A percentile compares a stretch with the other conserved stretches of the same genome.
Evolutionary conservation across 2,888 invertebrate genomes (phyloP).

Genomic region (Lobophora halterata): DNA sequence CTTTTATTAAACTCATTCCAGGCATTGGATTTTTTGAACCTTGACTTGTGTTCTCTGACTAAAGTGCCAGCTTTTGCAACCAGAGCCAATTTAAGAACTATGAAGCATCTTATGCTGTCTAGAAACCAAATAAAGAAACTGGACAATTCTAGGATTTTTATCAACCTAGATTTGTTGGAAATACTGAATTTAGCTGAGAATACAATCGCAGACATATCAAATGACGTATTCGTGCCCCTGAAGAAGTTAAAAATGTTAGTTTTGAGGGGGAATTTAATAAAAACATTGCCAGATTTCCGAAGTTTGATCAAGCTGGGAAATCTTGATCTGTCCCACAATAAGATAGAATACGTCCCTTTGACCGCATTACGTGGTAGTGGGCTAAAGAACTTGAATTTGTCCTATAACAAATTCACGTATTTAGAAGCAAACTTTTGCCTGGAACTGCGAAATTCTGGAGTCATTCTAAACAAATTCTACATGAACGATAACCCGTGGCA

Average conservation of each 20-base stretch:
- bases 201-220: constrained; percentile 46
- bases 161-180: constrained; percentile 48
- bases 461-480: constrained; percentile 50
- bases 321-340: constrained; percentile 57
- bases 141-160: constrained; percentile 38
- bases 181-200: constrained; percentile 55
- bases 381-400: constrained; percentile 56
- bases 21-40: constrained; percentile 42
- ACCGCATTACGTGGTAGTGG: constrained; percentile 54
- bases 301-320: constrained; percentile 46
- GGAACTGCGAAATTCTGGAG: constrained; percentile 57
- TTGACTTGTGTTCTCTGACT: constrained; percentile 48
- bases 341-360: constrained; percentile 50
- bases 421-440: constrained; percentile 61
- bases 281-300: constrained; percentile 50
- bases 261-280: constrained; percentile 54
- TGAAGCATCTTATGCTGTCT: constrained; percentile 52
- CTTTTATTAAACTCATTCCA: constrained; percentile 41
- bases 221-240: constrained; percentile 47
- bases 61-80: constrained; percentile 53
- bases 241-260: constrained; percentile 50
- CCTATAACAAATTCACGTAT: constrained; percentile 59
- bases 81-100: constrained; percentile 46
- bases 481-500: constrained; percentile 72
- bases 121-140: constrained; percentile 52